Base-by-base conservation (phyloP, 2,113 vertebrate species). In the Picathartes gymnocephalus region DNA sequence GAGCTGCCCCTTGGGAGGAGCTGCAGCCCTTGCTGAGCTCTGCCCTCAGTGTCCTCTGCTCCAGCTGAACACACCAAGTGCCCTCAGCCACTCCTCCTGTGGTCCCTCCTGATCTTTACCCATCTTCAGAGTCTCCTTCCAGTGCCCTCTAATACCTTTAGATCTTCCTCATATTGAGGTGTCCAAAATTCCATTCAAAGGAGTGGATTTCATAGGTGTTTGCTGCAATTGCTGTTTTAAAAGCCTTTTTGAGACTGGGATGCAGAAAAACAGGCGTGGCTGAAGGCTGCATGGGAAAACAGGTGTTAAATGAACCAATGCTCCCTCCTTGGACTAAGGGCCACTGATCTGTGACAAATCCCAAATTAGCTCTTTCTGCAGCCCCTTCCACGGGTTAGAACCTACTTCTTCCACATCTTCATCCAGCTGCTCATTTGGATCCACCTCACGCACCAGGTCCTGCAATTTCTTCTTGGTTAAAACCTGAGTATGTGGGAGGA, bases 401-500 rank as follows among this genome's bases (percentile, higher is more conserved):
- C 98, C 85, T 70, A 99, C 99, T 98, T 99, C 99, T 83, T 99
- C 99, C 23, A 99, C 99, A 44, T 99, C 99, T 92, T 99, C 99
- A 98, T 99, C 99, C 96, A 99, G 97, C 96, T 99, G 99, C 93
- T 99, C 99, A 3, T 99, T 99, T 3, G 99, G 99, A 94, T 99
- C 99, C 69, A 99, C 99, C 97, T 99, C 99, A 90, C 99, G 98
- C 86, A 99, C 99, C 96, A 99, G 97, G 95, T 99, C 99, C 96
- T 99, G 99, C 80, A 99, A 95, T 91, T 99, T 99, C 98, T 99
- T 99, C 98, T 99, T 99, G 73, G 98, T 99, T 90, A 99, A 98
- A 80, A 99, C 99, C 99, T 99, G 94, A 13, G 80, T 0, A 0
- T 4, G 45, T 44, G 91, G 51, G 53, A 95, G 93, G 92, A 80